These are phyloP conservation scores for Myioborus miniatus DNA, from an alignment of 2,797 vertebrate species.

Conservation along the genomic window DNA sequence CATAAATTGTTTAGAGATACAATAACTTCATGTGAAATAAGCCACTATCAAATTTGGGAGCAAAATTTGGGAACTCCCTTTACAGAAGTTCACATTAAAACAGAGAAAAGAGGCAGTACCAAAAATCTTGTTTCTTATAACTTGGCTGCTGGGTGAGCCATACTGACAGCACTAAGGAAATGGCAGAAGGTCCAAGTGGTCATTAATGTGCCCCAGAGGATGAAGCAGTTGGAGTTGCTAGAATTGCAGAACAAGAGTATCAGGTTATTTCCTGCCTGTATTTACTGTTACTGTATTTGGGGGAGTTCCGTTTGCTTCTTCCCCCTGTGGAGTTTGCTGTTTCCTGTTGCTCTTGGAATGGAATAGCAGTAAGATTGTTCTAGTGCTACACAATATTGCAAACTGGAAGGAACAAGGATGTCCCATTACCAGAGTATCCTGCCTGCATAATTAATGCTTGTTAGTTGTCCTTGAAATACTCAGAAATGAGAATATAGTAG, in stretches of 20 bases:
- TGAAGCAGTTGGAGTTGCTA: background rate
- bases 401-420: background rate
- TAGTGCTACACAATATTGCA: background rate
- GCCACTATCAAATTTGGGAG: background rate
- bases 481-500: background rate
- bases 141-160: background rate
- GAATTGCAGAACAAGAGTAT: background rate
- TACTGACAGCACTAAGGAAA: background rate
- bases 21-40: background rate
- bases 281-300: background rate
- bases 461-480: background rate
- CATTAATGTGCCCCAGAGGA: background rate
- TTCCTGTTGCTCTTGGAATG: conserved; percentile 32
- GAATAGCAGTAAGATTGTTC: background rate
- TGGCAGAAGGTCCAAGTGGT: background rate
- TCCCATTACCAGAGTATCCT: background rate
- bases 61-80: background rate
- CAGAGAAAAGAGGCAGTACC: background rate
- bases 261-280: background rate
- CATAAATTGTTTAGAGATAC: background rate
- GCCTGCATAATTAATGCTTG: background rate
- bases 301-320: background rate
- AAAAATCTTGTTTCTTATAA: background rate
- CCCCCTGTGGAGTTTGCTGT: background rate
- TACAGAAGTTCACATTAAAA: background rate